phyloP scores from a whole-genome alignment of 1,140 invertebrate genomes.

The Nautilus pompilius region DNA sequence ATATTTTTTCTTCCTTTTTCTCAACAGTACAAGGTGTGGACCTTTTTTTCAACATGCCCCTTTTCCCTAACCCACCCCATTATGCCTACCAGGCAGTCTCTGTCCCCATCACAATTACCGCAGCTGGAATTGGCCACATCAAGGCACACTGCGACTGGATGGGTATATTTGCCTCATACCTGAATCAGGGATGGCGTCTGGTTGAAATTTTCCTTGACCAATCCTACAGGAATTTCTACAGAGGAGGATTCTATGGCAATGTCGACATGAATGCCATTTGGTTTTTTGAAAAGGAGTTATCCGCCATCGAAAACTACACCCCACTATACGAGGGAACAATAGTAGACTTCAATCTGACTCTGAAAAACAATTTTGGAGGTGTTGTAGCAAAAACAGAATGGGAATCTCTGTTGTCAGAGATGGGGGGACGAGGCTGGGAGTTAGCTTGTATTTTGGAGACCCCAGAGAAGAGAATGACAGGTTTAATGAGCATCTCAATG shows the following conservation, averaged over 20 bases:
- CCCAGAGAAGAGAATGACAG: constrained; percentile 9
- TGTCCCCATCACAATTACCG: too few species aligned
- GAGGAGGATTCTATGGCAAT: constrained; percentile 8
- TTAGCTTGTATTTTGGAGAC: constrained; percentile 33
- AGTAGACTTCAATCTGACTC: constrained; percentile 16
- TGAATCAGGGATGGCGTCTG: constrained; percentile 26
- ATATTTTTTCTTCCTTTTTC: not conserved
- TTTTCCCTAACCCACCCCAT: constrained; percentile 13
- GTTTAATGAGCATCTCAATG: not conserved
- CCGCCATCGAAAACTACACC: constrained; percentile 21
- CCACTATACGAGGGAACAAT: constrained; percentile 31
- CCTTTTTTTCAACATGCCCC: constrained; percentile 31
- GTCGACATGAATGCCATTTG: constrained; percentile 20
- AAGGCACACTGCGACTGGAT: constrained; percentile 26
- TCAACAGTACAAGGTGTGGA: constrained; percentile 30
- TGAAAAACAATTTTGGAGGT: constrained; percentile 17
- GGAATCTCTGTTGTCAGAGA: constrained; percentile 24
- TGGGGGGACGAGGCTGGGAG: constrained; percentile 36
- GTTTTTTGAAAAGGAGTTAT: constrained; percentile 35
- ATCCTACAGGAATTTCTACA: constrained; percentile 7
- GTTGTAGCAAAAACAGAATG: constrained; percentile 15
- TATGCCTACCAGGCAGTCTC: constrained; percentile 30
- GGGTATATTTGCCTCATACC: constrained; percentile 14
- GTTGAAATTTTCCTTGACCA: constrained; percentile 34
- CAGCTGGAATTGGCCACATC: not conserved